Base-by-base conservation (phyloP, 2,797 vertebrate species). In the Cossypha niveicapilla region DNA sequence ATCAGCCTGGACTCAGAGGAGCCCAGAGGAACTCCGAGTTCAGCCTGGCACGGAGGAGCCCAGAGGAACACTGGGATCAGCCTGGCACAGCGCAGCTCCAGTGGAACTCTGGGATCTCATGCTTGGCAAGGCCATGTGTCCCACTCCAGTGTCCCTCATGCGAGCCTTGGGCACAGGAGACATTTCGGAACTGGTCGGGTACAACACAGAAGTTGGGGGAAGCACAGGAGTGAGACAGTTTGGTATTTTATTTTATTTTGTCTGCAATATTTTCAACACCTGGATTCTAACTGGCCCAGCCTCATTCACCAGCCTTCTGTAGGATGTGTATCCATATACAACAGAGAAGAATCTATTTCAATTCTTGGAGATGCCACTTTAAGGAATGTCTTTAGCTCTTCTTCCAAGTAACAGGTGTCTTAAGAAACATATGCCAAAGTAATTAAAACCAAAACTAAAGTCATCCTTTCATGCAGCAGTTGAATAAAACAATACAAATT, bases 61-160 rank as follows among this genome's bases (percentile, higher is more conserved):
- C 58, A n/a, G 45, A 8, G 39, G 10, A 60, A 73, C 65, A 16
- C 17, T 14, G 28, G 14, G 65, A 82, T 39, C 75, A 44, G 44
- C 44, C 32, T 8, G 1, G 37, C 25, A 22, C 0, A 0, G 41
- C 63, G 30, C 8, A 65, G 8, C 14, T 54, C 30, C 54, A 28
- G 24, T 48, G 44, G 12, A 60, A 73, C 71, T 21, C 19, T 16
- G 28, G 17, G 65, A 79, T 51, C 75, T 45, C 25, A 24, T 16
- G 30, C 53, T 67, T 63, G 35, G 37, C 56, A 72, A 45, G 6
- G 34, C 50, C 86, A 4, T 2, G 0, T 1, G 11, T 24, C 50
- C 45, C 56, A 30, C 1, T 27, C 34, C 47, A 56, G n/a, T 9
- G 50, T 51, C 7, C 3, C 13, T 71, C 50, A n/a, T 7, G 1